Conservation (phyloP, 2,888 invertebrate species). For the Cynaeus angustus region DNA sequence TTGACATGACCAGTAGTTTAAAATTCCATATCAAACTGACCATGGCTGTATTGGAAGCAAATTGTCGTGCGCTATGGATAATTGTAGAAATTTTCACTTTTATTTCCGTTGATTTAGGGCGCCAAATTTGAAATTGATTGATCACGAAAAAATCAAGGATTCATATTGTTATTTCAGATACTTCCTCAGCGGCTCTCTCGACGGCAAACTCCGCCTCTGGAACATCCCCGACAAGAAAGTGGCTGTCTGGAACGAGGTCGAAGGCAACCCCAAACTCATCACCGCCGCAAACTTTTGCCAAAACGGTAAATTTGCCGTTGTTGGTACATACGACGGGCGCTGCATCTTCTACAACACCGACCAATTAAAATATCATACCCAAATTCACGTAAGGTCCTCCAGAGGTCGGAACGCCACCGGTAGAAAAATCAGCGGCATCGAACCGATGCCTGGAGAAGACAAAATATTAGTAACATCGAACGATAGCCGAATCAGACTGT, state of each 20-base stretch:
- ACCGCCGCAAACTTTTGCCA: conserved; percentile 98
- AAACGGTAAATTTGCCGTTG: conserved; percentile 98
- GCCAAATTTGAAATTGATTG: too few species aligned
- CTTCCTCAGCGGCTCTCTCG: conserved; percentile 97
- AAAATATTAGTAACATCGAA: conserved; percentile 98
- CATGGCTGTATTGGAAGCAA: too few species aligned
- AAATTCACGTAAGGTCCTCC: conserved; percentile 96
- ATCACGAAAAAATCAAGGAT: too few species aligned
- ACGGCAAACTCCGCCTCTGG: conserved; percentile 99
- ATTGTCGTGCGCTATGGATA: too few species aligned
- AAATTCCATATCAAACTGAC: too few species aligned
- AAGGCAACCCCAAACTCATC: conserved; percentile 94
- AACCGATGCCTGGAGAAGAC: conserved; percentile 96
- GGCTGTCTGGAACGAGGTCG: conserved; percentile 97
- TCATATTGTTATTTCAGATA: too few species aligned
- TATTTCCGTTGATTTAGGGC: too few species aligned
- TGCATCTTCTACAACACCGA: conserved; percentile 99
- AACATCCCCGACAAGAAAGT: conserved; percentile 99
- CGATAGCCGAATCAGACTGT: conserved; percentile 96
- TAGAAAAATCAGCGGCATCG: conserved; percentile 97
- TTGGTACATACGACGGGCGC: conserved; percentile 98
- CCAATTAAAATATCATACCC: conserved; percentile 98
- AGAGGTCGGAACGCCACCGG: conserved; percentile 97
- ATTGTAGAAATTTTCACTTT: too few species aligned
- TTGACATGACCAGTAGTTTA: too few species aligned